These are phyloP conservation scores for Phyllostomus discolor DNA, from an alignment of 2,113 vertebrate genomes.

Conservation along the genomic window DNA sequence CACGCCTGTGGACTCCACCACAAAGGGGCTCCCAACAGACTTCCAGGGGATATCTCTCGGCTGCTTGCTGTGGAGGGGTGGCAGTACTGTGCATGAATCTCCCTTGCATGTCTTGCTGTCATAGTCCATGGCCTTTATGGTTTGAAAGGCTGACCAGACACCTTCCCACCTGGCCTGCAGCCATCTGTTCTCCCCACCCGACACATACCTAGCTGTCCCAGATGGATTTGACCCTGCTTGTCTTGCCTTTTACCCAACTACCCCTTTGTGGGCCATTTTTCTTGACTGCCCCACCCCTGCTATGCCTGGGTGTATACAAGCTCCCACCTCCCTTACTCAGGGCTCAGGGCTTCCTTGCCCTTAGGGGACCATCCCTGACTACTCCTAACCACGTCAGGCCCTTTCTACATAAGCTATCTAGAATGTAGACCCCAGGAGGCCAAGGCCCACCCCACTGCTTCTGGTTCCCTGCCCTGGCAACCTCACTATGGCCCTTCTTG, in stretches of 20 bases:
- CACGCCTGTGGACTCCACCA: constrained; percentile 90
- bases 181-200: not conserved
- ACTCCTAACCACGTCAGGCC: not conserved
- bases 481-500: not conserved
- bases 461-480: not conserved
- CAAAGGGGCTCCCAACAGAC: constrained; percentile 80
- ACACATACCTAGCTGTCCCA: not conserved
- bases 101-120: not conserved
- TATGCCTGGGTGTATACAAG: not conserved
- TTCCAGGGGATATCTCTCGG: constrained; percentile 89
- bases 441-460: not conserved
- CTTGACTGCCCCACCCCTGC: not conserved
- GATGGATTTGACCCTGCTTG: not conserved
- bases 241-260: not conserved
- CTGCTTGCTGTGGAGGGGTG: constrained; percentile 73
- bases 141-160: not conserved
- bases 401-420: not conserved
- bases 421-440: rapidly evolving
- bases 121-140: not conserved
- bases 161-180: not conserved
- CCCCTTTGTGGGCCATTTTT: not conserved
- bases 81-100: not conserved
- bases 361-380: not conserved
- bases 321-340: not conserved
- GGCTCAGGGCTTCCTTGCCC: too few species aligned